Conservation (phyloP, 1,140 invertebrate species). For the Carcinoscorpius rotundicauda region DNA sequence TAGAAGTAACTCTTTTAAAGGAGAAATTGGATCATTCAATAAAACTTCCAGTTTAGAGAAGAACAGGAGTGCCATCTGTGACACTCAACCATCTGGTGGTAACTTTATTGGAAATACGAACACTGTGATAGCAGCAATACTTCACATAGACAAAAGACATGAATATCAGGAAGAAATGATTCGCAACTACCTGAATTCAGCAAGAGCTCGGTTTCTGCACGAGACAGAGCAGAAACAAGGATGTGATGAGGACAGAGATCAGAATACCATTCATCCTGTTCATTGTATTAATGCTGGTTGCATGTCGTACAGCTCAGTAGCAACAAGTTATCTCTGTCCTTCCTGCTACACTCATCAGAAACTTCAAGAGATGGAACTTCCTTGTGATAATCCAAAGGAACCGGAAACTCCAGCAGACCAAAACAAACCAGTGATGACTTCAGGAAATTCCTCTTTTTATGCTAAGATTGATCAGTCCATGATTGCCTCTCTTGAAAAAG, state of each 20-base stretch:
- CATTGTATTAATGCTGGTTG: conserved; percentile 34
- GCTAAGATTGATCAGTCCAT: background rate
- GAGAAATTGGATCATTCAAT: conserved; percentile 4
- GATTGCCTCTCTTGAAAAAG: background rate
- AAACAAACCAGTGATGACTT: background rate
- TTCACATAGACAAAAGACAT: conserved; percentile 53
- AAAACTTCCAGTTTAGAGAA: too few species aligned
- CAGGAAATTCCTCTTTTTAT: background rate
- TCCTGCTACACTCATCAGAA: conserved; percentile 35
- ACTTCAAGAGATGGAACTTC: conserved; percentile 11
- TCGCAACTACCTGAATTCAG: conserved; percentile 66
- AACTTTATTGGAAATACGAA: conserved; percentile 5
- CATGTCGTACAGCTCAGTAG: conserved; percentile 34
- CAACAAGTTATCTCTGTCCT: conserved; percentile 39
- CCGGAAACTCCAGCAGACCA: background rate
- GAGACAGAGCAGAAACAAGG: conserved; percentile 22
- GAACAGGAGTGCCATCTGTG: background rate
- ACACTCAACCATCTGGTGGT: background rate
- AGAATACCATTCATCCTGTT: background rate
- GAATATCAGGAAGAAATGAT: conserved; percentile 69
- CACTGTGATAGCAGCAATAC: conserved; percentile 44
- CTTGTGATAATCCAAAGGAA: background rate
- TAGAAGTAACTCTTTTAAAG: conserved; percentile 21
- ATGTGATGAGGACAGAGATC: background rate
- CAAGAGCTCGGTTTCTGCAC: conserved; percentile 48